Evolutionary conservation across 2,113 vertebrate species (phyloP).

Genomic region (Neodon shergylaensis): DNA sequence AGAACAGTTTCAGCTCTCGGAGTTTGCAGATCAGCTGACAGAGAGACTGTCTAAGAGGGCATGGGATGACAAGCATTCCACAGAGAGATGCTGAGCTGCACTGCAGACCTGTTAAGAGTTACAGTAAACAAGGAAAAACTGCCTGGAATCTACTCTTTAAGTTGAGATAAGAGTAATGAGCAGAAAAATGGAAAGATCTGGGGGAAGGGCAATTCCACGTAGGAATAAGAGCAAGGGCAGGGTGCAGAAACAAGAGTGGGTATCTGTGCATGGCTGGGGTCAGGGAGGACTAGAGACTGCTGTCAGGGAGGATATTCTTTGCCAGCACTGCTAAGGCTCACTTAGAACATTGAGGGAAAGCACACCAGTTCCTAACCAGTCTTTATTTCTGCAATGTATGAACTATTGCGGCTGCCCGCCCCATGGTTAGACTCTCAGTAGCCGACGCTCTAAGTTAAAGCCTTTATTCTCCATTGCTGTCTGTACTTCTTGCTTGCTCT

Average conservation of each 20-base stretch:
- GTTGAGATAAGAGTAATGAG: not conserved
- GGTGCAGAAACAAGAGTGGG: not conserved
- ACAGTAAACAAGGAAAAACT: not conserved
- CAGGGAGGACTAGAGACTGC: not conserved
- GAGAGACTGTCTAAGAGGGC: not conserved
- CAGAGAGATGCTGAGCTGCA: rapidly evolving
- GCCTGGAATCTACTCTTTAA: not conserved
- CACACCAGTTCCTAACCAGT: not conserved
- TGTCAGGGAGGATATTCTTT: not conserved
- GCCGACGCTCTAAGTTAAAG: not conserved
- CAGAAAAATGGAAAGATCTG: not conserved
- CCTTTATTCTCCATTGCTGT: too few species aligned
- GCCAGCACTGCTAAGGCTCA: not conserved
- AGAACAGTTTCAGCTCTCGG: not conserved
- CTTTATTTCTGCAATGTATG: not conserved
- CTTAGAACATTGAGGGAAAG: not conserved
- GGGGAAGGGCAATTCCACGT: not conserved
- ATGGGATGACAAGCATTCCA: not conserved
- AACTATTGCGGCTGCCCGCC: not conserved
- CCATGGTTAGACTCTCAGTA: not conserved
- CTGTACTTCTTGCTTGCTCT: not conserved
- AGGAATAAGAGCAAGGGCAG: not conserved
- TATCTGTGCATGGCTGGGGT: not conserved
- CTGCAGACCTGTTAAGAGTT: not conserved
- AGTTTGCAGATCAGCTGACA: not conserved